Evolutionary conservation across 2,113 vertebrate species (phyloP).

Genomic region (Pleuronectes platessa): DNA sequence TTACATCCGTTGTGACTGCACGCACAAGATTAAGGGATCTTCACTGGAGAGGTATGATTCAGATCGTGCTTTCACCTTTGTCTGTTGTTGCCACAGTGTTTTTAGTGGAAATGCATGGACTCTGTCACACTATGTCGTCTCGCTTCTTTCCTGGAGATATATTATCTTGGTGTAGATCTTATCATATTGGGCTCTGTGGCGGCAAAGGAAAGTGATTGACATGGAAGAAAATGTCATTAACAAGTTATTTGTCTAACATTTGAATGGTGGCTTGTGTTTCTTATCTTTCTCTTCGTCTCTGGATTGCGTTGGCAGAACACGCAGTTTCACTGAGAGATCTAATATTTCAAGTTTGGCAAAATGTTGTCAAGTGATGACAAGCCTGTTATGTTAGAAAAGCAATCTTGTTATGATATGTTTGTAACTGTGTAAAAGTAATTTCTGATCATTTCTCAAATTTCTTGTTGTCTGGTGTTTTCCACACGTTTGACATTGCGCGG

Average conservation of each 20-base stretch:
- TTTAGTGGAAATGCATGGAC: background rate
- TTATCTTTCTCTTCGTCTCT: background rate
- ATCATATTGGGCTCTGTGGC: background rate
- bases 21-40: conserved; percentile 42
- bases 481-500: no score
- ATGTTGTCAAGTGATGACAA: background rate
- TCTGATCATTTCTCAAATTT: background rate
- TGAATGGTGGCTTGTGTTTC: conserved; percentile 32
- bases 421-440: no score
- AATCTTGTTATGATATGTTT: no score
- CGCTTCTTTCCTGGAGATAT: background rate
- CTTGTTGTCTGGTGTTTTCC: background rate
- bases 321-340: background rate
- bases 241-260: conserved; percentile 49
- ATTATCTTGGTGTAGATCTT: background rate
- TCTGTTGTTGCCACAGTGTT: background rate
- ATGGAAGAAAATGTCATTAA: conserved; percentile 11
- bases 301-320: conserved; percentile 9
- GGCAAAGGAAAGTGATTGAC: conserved; percentile 6
- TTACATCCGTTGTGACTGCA: background rate
- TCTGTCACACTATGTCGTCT: background rate
- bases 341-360: background rate
- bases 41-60: conserved; percentile 65
- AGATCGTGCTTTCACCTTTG: conserved; percentile 20
- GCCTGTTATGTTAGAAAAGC: background rate